These are phyloP conservation scores for Petrolisthes cinctipes DNA, from an alignment of 2,888 invertebrate species.

Conservation along the genomic window DNA sequence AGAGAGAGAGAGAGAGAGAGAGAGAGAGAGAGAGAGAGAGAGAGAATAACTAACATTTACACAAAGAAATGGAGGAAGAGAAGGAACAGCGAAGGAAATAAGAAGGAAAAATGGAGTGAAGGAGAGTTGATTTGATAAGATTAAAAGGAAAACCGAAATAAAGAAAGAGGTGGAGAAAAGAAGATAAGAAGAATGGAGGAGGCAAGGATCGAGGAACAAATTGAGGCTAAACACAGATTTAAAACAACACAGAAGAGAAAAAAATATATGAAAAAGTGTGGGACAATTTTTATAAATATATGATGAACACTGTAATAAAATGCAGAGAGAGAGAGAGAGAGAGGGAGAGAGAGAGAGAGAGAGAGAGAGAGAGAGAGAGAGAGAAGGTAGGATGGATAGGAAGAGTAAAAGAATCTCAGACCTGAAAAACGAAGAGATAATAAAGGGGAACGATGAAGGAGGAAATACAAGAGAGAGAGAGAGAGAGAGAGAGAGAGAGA, in stretches of 20 bases:
- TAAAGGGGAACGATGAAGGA: background rate
- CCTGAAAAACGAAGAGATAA: background rate
- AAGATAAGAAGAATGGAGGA: too few relatives aligned
- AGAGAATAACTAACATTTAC: background rate
- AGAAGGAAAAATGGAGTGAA: background rate
- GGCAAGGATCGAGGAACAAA: too few relatives aligned
- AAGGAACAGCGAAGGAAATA: background rate
- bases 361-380: background rate
- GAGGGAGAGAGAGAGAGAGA: slow-evolving; percentile 11
- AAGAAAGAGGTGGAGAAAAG: too few relatives aligned
- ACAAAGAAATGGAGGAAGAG: background rate
- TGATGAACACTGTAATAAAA: too few relatives aligned
- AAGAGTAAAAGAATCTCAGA: slow-evolving; percentile 17
- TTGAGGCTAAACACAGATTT: too few relatives aligned
- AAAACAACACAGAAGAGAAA: too few relatives aligned
- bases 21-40: slow-evolving; percentile 11
- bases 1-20: slow-evolving; percentile 7
- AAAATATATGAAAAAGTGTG: too few relatives aligned
- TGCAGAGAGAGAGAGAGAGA: background rate
- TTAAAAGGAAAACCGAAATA: too few relatives aligned
- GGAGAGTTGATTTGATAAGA: background rate
- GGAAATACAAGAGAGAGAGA: background rate
- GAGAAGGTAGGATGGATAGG: slow-evolving; percentile 19
- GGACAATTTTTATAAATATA: too few relatives aligned
- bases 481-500: slow-evolving; percentile 9